Conservation (phyloP, 2,888 invertebrate genomes). For the Lithophane ornitopus region DNA sequence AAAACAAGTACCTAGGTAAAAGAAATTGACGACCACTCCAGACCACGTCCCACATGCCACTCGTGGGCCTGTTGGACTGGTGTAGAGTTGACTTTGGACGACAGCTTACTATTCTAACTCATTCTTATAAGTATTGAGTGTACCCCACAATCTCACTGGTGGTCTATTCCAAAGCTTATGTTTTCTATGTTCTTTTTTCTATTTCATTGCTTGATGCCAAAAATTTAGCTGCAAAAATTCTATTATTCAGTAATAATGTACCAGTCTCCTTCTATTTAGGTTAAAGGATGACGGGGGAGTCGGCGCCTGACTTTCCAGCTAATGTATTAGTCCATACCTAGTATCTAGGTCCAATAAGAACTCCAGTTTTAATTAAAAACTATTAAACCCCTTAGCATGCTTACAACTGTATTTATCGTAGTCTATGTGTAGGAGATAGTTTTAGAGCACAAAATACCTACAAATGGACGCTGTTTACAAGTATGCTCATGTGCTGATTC, state of each 20-base stretch:
- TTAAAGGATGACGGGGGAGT: slow-evolving; percentile 81
- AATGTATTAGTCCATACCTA: slow-evolving; percentile 59
- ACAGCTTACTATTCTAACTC: slow-evolving; percentile 21
- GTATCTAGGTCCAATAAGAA: slow-evolving; percentile 57
- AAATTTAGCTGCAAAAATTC: slow-evolving; percentile 86
- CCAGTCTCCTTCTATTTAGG: slow-evolving; percentile 85
- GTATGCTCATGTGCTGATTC: slow-evolving; percentile 72
- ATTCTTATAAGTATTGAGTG: slow-evolving; percentile 30
- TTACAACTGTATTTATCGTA: slow-evolving; percentile 58
- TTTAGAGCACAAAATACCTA: slow-evolving; percentile 59
- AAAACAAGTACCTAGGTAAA: background rate
- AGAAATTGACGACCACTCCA: background rate
- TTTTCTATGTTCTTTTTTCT: slow-evolving; percentile 76
- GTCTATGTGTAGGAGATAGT: slow-evolving; percentile 59
- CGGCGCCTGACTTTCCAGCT: slow-evolving; percentile 67
- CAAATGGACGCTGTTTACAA: slow-evolving; percentile 43
- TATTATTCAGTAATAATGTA: slow-evolving; percentile 84
- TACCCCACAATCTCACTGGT: slow-evolving; percentile 81
- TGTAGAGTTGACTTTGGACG: background rate
- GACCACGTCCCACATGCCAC: background rate
- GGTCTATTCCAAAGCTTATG: slow-evolving; percentile 87
- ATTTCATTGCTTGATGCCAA: slow-evolving; percentile 89
- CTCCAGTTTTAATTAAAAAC: slow-evolving; percentile 42
- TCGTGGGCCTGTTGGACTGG: background rate
- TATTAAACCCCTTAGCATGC: slow-evolving; percentile 51